These are phyloP conservation scores for Danio choprae DNA, from an alignment of 2,797 vertebrate genomes.

Conservation along the genomic window DNA sequence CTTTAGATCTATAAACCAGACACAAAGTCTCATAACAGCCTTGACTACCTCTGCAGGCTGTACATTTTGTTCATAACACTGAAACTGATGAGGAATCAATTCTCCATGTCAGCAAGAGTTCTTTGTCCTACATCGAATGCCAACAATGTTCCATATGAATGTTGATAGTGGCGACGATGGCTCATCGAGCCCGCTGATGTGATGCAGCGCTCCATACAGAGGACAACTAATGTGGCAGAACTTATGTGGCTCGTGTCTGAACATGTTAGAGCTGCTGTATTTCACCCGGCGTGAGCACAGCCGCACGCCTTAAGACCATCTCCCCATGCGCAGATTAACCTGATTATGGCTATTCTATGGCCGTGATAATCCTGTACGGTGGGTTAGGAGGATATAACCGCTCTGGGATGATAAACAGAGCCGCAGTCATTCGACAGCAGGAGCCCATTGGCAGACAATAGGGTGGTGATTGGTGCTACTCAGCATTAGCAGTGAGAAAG, in stretches of 20 bases:
- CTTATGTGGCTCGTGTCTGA: conserved; percentile 51
- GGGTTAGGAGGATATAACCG: conserved; percentile 21
- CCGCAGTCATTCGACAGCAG: conserved; percentile 1
- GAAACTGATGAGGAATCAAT: conserved; percentile 10
- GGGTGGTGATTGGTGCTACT: conserved; percentile 50
- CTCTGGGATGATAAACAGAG: conserved; percentile 42
- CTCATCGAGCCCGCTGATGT: conserved; percentile 48
- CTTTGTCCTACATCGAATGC: conserved; percentile 7
- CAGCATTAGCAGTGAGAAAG: conserved; percentile 42
- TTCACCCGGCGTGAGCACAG: conserved; percentile 46
- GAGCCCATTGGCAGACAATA: conserved; percentile 34
- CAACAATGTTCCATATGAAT: conserved; percentile 29
- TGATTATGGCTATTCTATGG: conserved; percentile 38
- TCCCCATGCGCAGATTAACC: conserved; percentile 33
- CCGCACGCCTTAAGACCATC: background rate
- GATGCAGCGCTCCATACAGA: conserved; percentile 51
- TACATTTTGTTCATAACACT: conserved; percentile 15
- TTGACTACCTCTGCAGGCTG: background rate
- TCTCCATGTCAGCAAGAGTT: conserved; percentile 16
- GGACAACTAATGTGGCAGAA: conserved; percentile 60
- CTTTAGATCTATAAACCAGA: conserved; percentile 8
- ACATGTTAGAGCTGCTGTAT: conserved; percentile 50
- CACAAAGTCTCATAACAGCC: background rate
- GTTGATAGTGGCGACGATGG: conserved; percentile 41
- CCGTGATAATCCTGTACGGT: conserved; percentile 39